phyloP scores from a whole-genome alignment of 2,797 vertebrate species.

The Gymnodraco acuticeps region DNA sequence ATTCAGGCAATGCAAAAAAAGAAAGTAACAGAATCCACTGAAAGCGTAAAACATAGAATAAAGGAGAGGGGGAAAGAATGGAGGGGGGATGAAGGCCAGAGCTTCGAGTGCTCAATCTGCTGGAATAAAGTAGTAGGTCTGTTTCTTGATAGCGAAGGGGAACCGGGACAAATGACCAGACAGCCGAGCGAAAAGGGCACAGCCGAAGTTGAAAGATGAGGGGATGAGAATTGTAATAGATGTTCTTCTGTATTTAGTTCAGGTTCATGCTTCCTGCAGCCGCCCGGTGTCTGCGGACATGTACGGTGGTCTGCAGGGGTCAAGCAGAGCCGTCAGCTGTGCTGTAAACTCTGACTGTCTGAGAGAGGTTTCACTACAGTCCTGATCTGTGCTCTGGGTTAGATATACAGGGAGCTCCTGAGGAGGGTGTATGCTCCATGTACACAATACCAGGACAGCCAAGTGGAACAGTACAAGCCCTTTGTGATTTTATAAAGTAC shows the following conservation, averaged over 20 bases:
- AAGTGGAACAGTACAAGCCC: not conserved
- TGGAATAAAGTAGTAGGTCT: conserved; percentile 68
- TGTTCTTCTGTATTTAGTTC: conserved; percentile 76
- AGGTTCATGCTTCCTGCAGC: conserved; percentile 56
- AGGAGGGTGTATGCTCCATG: not conserved
- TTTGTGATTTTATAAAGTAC: not conserved
- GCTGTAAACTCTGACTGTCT: conserved; percentile 62
- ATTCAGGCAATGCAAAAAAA: conserved; percentile 2
- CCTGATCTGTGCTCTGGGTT: conserved; percentile 52
- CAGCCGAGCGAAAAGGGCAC: conserved; percentile 70
- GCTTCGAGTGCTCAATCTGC: conserved; percentile 69
- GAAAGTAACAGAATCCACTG: conserved; percentile 5
- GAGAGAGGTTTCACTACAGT: conserved; percentile 42
- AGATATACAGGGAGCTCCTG: conserved; percentile 24
- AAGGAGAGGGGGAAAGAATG: conserved; percentile 19
- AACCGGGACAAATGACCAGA: conserved; percentile 70
- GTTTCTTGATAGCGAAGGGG: conserved; percentile 65
- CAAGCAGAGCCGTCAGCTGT: conserved; percentile 63
- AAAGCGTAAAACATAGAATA: not conserved
- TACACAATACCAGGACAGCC: conserved; percentile 27
- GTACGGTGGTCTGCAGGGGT: conserved; percentile 58
- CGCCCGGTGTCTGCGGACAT: conserved; percentile 53
- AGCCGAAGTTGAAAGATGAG: conserved; percentile 75
- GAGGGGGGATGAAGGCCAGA: conserved; percentile 65
- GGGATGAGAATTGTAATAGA: conserved; percentile 72